A percentile compares a stretch with the other conserved stretches of the same genome.
Conservation (phyloP, 2,888 invertebrate genomes). For the Drosophila meridionalis region DNA sequence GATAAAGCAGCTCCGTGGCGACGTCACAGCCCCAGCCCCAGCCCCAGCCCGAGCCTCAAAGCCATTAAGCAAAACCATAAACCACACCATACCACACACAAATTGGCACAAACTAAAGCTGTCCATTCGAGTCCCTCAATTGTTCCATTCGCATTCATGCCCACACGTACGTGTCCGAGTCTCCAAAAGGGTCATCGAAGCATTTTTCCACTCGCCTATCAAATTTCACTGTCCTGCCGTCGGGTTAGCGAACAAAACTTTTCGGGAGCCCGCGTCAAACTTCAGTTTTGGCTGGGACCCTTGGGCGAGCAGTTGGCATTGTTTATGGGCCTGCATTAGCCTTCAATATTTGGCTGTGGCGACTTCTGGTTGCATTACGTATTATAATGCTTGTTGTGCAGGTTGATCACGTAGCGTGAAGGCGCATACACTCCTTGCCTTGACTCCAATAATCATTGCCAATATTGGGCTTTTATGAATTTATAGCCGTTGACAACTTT, state of each 20-base stretch:
- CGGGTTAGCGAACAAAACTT: conserved; percentile 11
- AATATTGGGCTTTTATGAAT: conserved; percentile 75
- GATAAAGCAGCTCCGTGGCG: conserved; percentile 51
- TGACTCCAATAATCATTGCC: conserved; percentile 74
- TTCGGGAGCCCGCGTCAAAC: conserved; percentile 2
- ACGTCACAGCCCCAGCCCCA: conserved; percentile 47
- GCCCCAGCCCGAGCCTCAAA: conserved; percentile 17
- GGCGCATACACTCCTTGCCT: conserved; percentile 43
- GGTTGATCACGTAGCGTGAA: conserved; percentile 48
- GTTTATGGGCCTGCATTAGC: conserved; percentile 20
- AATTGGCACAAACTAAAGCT: conserved; percentile 22
- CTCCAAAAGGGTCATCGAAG: conserved; percentile 37
- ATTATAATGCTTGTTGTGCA: conserved; percentile 32
- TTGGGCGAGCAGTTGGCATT: not conserved
- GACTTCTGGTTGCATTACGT: conserved; percentile 17
- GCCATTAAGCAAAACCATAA: conserved; percentile 48
- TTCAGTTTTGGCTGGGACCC: not conserved
- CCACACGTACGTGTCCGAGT: conserved; percentile 38
- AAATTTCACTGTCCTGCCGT: conserved; percentile 26
- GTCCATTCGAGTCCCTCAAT: conserved; percentile 44
- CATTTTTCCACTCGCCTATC: conserved; percentile 28
- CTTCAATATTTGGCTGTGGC: conserved; percentile 10
- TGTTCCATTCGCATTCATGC: conserved; percentile 10
- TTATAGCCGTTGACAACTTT: conserved; percentile 58
- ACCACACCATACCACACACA: conserved; percentile 12